Evolutionary conservation across 2,888 invertebrate species (phyloP), one percentile per base, ranked within the genome.

Genomic region (Cheilosia urbana): DNA sequence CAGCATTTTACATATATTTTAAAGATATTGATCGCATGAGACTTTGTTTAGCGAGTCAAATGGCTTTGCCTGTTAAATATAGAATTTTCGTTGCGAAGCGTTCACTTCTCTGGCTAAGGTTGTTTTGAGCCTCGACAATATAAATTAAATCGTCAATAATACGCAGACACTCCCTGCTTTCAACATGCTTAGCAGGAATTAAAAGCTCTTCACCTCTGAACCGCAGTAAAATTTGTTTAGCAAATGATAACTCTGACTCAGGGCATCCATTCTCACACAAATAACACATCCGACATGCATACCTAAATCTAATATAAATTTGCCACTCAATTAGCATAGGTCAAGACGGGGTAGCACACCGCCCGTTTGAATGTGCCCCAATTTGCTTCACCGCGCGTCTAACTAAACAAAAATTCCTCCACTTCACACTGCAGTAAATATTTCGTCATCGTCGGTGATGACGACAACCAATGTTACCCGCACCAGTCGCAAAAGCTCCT

Each of bases 311-410:
- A 37, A 37, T 37, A 37, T 37, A 37, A n/a, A 57, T 24, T 51
- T 53, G 42, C 40, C 49, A 65, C 37, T 24, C 45, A 79, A 79
- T 83, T 78, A 79, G 40, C 73, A 57, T 69, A 63, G 57, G 68
- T 84, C 79, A 79, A 73, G 40, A 4, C 17, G 42, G 63, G 78
- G 57, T 30, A 55, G 7, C 79, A 42, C 34, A 19, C 2, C 51
- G 53, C 45, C 57, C 63, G 63, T 63, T 55, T 19, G 34, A 62
- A 75, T 62, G 62, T 51, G 53, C 11, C 37, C 49, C 49, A 78
- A 73, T 79, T 79, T 68, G 49, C 27, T 66, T 13, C 49, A 51
- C 19, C 40, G 58, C 19, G 24, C 37, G 11, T 30, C 13, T 17
- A 40, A 19, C 17, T 17, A 34, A 51, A 13, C n/a, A 17, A 51